Evolutionary conservation across 2,113 vertebrate species (phyloP).

Genomic region (Eulemur rufifrons): DNA sequence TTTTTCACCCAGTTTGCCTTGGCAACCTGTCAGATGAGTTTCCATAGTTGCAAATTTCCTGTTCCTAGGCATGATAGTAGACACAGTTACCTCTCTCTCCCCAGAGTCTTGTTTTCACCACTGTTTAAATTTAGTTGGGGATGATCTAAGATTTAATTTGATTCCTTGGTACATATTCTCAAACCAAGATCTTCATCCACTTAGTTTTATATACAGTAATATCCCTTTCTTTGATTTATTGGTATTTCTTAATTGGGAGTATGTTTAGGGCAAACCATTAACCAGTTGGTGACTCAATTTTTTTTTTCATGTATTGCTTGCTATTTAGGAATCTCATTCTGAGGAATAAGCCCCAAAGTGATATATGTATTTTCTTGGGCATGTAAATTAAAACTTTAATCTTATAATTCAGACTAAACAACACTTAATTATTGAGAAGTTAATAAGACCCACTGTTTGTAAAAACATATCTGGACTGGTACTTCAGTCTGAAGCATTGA

Average conservation of each 20-base stretch:
- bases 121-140: neutral
- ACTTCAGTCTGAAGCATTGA: conserved; percentile 28
- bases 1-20: neutral
- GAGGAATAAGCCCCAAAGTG: neutral
- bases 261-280: neutral
- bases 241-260: neutral
- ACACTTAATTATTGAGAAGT: conserved; percentile 4
- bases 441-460: neutral
- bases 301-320: neutral
- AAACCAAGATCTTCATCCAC: neutral
- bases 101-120: neutral
- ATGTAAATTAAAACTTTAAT: neutral
- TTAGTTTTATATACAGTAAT: neutral
- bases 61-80: neutral
- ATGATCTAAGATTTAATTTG: neutral
- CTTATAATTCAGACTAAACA: neutral
- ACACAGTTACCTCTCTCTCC: neutral
- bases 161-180: neutral
- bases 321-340: neutral
- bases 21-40: conserved; percentile 4
- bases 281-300: neutral
- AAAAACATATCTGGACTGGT: neutral
- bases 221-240: conserved; percentile 2
- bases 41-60: neutral
- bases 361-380: neutral